Conservation (phyloP, 2,888 invertebrate species). For the Lepetodrilus schrolli region DNA sequence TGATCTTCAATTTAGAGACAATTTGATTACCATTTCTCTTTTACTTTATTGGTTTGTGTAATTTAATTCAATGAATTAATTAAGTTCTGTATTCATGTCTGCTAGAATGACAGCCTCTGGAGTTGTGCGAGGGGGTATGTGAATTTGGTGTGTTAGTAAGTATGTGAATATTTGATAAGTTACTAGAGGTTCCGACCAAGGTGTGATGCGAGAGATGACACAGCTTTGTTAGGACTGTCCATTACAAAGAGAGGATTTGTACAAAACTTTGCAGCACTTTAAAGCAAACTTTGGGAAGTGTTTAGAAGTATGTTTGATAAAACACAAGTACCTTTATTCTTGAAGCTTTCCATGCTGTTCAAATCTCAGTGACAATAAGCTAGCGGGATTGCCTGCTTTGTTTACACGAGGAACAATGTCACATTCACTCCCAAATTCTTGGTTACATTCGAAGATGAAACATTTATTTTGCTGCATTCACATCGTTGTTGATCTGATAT, state of each 20-base stretch:
- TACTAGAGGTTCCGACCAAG: conserved; percentile 12
- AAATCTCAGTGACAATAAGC: conserved; percentile 1
- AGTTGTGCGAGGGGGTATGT: too few relatives aligned
- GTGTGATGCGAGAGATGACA: not conserved
- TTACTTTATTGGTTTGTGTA: too few relatives aligned
- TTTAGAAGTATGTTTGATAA: conserved; percentile 3
- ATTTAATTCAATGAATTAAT: too few relatives aligned
- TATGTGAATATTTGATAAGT: conserved; percentile 24
- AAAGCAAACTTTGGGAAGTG: conserved; percentile 6
- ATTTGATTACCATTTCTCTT: too few relatives aligned
- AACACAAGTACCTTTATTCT: conserved; percentile 10
- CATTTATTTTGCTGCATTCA: conserved; percentile 27
- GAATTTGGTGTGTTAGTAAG: not conserved
- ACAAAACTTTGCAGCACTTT: conserved; percentile 16
- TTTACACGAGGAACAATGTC: conserved; percentile 11
- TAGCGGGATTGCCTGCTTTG: not conserved
- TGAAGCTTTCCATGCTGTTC: conserved; percentile 9
- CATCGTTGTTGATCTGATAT: not conserved
- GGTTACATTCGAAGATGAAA: conserved; percentile 10
- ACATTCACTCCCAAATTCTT: conserved; percentile 19
- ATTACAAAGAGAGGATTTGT: conserved; percentile 26
- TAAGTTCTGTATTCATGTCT: too few relatives aligned
- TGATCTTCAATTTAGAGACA: too few relatives aligned
- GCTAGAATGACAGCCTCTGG: too few relatives aligned
- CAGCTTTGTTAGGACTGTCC: not conserved